Percentiles rank a stretch among this genome's conserved stretches.
Conservation (phyloP, 2,797 vertebrate species). For the Gallinago nigripennis region DNA sequence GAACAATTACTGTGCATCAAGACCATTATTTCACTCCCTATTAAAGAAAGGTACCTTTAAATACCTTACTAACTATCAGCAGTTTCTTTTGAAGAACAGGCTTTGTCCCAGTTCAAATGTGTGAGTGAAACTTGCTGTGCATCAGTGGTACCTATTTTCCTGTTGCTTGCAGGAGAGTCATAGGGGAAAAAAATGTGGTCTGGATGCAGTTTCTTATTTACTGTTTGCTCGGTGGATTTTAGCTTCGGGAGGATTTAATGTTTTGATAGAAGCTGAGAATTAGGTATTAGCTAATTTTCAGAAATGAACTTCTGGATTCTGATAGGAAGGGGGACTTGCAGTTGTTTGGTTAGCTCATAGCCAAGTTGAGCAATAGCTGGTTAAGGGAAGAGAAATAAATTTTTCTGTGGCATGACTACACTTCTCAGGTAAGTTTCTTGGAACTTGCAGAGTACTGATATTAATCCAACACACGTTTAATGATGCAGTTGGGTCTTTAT, state of each 20-base stretch:
- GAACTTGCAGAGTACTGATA: background rate
- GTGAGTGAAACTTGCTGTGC: background rate
- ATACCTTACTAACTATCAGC: background rate
- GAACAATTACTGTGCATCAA: background rate
- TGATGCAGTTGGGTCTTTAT: background rate
- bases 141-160: background rate
- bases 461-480: background rate
- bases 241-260: background rate
- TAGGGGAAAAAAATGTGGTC: background rate
- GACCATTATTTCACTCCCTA: background rate
- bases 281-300: background rate
- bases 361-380: background rate
- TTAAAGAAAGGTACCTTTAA: background rate
- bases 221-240: background rate
- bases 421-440: background rate
- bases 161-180: background rate
- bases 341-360: background rate
- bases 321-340: background rate
- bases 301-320: background rate
- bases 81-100: background rate
- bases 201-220: background rate
- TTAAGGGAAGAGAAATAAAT: background rate
- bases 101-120: background rate
- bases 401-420: background rate
- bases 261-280: background rate